Conservation (phyloP, 2,113 vertebrate genomes). For the Colaptes auratus region DNA sequence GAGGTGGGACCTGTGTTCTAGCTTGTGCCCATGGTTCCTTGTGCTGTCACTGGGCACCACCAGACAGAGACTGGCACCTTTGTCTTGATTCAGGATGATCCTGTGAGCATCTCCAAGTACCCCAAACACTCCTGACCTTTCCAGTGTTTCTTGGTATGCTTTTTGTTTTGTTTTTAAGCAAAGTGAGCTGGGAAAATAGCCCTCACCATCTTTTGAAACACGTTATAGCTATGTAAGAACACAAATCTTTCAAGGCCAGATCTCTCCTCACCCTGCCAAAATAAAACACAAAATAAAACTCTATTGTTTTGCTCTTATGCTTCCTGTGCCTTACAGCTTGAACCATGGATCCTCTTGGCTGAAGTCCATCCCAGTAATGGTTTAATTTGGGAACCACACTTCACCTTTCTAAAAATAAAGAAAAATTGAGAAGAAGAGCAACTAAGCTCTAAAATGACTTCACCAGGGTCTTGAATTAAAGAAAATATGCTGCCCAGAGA, state of each 20-base stretch:
- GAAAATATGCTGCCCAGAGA: background rate
- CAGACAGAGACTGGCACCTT: too few species aligned
- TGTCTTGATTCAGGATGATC: too few species aligned
- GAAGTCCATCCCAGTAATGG: slow-evolving; percentile 18
- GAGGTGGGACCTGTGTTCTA: too few species aligned
- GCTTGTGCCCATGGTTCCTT: too few species aligned
- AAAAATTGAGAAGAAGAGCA: slow-evolving; percentile 38
- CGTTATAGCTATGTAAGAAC: background rate
- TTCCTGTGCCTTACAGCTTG: slow-evolving; percentile 32
- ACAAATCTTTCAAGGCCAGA: slow-evolving; percentile 3
- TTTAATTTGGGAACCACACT: slow-evolving; percentile 46
- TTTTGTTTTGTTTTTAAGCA: background rate
- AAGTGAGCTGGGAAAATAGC: background rate
- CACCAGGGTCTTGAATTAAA: background rate
- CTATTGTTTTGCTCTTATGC: slow-evolving; percentile 9
- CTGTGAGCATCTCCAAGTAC: background rate
- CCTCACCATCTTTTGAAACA: background rate
- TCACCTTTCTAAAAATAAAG: slow-evolving; percentile 64
- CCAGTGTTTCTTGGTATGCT: background rate
- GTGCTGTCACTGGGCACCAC: too few species aligned
- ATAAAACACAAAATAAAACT: background rate
- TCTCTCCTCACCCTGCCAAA: slow-evolving; percentile 24
- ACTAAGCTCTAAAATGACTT: slow-evolving; percentile 31
- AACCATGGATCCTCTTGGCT: slow-evolving; percentile 30
- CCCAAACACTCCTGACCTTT: background rate